These are phyloP conservation scores for Laupala kohalensis DNA, from an alignment of 1,140 invertebrate species.

Conservation along the genomic window DNA sequence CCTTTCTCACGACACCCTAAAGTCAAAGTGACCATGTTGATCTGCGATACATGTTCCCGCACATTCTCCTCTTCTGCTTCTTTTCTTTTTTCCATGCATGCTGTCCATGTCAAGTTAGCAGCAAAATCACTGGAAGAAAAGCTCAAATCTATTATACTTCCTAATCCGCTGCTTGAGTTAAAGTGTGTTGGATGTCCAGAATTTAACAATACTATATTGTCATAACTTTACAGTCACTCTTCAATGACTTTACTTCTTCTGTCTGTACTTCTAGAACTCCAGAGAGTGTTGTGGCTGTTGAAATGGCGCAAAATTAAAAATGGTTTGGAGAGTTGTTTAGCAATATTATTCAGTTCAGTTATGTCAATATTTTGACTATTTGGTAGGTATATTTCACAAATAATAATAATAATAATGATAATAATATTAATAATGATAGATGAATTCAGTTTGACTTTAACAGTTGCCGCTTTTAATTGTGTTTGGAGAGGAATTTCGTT, in stretches of 20 bases:
- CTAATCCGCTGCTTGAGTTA: background rate
- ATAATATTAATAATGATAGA: background rate
- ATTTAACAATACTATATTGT: constrained; percentile 12
- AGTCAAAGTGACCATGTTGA: too few species aligned
- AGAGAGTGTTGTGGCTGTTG: constrained; percentile 24
- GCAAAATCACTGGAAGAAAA: background rate
- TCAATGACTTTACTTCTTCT: constrained; percentile 11
- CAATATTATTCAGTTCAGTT: constrained; percentile 18
- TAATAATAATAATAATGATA: too few species aligned
- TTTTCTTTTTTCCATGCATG: background rate
- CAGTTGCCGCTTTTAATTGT: background rate
- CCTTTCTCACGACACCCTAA: too few species aligned
- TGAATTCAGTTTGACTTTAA: background rate
- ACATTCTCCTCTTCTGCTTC: too few species aligned
- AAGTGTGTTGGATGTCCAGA: background rate
- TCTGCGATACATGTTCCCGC: too few species aligned
- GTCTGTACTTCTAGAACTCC: constrained; percentile 23
- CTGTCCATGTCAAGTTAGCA: background rate
- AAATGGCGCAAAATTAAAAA: constrained; percentile 24
- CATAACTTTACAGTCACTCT: background rate
- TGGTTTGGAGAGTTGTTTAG: constrained; percentile 21
- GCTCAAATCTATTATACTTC: background rate
- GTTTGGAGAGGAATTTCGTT: background rate
- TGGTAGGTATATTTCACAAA: too few species aligned
- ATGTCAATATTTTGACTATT: background rate